Evolutionary conservation across 2,797 vertebrate species (phyloP).

Genomic region (Myripristis murdjan): DNA sequence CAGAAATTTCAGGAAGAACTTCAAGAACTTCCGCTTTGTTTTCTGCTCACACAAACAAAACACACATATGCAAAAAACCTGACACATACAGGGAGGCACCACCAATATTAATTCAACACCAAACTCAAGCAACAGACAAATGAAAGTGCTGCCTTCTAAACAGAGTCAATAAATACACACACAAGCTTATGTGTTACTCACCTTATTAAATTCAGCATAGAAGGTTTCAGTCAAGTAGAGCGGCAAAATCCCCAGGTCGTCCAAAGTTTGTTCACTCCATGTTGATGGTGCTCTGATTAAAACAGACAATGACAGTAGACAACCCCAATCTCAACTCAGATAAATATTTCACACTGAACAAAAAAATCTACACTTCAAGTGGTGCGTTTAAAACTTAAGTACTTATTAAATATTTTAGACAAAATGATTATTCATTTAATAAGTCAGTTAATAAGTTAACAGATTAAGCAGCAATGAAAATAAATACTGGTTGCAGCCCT

Average conservation of each 20-base stretch:
- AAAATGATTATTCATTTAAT: too few species aligned
- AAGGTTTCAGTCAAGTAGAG: conserved; percentile 73
- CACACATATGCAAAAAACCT: background rate
- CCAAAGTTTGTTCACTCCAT: conserved; percentile 75
- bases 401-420: too few species aligned
- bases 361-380: background rate
- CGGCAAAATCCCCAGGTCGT: conserved; percentile 67
- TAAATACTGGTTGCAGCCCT: too few species aligned
- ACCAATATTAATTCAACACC: background rate
- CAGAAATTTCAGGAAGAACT: conserved; percentile 48
- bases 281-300: conserved; percentile 61
- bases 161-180: background rate
- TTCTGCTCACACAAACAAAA: conserved; percentile 53
- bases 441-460: too few species aligned
- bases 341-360: background rate
- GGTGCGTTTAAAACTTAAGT: background rate
- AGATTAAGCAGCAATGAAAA: too few species aligned
- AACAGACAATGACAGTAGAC: background rate
- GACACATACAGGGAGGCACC: conserved; percentile 6
- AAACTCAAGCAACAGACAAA: background rate
- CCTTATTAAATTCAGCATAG: conserved; percentile 70
- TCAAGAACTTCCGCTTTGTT: conserved; percentile 61
- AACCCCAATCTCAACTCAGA: background rate
- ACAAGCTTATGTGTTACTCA: conserved; percentile 38
- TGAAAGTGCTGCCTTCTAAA: background rate